Conservation (phyloP, 2,113 vertebrate genomes). For the Tiliqua scincoides region DNA sequence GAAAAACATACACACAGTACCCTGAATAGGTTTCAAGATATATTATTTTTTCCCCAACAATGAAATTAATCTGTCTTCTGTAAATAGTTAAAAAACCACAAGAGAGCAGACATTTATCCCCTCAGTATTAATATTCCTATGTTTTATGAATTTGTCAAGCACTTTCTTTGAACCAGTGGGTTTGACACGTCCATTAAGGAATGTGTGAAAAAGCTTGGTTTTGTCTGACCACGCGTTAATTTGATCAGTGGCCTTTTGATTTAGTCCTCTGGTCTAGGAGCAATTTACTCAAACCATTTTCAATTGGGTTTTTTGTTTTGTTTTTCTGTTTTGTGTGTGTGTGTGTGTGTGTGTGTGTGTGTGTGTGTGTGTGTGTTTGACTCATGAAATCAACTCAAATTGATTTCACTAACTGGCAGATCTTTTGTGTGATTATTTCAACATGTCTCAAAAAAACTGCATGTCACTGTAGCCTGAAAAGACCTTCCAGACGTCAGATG, state of each 20-base stretch:
- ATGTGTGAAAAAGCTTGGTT: not conserved
- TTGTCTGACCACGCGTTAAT: not conserved
- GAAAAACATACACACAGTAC: not conserved
- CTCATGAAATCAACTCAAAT: not conserved
- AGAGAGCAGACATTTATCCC: not conserved
- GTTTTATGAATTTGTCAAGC: not conserved
- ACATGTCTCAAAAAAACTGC: not conserved
- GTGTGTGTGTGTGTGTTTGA: too few relatives aligned
- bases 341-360: too few relatives aligned
- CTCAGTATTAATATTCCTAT: not conserved
- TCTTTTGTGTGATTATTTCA: not conserved
- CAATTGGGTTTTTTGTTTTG: not conserved
- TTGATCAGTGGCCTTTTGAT: not conserved
- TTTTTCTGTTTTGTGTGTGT: too few relatives aligned
- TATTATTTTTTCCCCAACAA: not conserved
- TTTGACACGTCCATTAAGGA: not conserved
- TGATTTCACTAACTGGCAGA: not conserved
- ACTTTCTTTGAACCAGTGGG: not conserved
- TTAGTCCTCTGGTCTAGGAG: not conserved
- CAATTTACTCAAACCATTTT: not conserved
- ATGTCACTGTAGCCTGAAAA: not conserved
- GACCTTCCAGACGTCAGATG: not conserved
- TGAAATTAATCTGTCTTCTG: not conserved
- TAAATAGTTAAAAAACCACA: not conserved
- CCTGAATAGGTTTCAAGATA: not conserved